phyloP scores from a whole-genome alignment of 2,113 vertebrate species.

The Callorhinus ursinus region DNA sequence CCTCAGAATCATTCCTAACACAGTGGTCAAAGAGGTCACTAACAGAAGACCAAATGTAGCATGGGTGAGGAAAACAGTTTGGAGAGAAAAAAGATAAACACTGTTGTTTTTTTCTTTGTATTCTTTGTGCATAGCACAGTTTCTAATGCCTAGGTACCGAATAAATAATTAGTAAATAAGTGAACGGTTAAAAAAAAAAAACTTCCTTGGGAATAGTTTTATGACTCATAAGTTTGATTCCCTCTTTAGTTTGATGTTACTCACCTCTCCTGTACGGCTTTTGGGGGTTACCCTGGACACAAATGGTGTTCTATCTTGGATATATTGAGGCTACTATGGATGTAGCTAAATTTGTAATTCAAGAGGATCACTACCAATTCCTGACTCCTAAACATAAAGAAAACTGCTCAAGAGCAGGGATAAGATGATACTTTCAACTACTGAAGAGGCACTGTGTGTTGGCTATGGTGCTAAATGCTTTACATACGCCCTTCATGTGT shows the following conservation, averaged over 20 bases:
- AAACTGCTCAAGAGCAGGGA: neutral
- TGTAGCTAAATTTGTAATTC: neutral
- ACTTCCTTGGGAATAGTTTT: neutral
- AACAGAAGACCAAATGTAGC: neutral
- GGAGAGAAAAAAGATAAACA: neutral
- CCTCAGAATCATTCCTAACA: neutral
- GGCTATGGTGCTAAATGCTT: neutral
- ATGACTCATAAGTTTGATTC: neutral
- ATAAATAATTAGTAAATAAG: neutral
- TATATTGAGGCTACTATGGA: neutral
- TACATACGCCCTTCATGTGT: neutral
- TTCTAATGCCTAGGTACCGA: neutral
- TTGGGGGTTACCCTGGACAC: neutral
- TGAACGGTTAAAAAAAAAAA: neutral
- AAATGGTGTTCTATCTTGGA: neutral
- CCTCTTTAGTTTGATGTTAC: neutral
- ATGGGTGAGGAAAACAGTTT: neutral
- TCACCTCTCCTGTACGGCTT: neutral
- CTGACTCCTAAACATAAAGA: neutral
- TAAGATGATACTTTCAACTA: neutral
- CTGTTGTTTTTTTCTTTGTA: constrained; percentile 25
- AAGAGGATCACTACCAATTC: neutral
- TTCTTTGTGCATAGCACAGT: neutral
- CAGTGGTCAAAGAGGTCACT: neutral
- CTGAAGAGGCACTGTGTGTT: neutral